These are phyloP conservation scores for Capitulum mitella DNA, from an alignment of 2,888 invertebrate species.

Conservation along the genomic window DNA sequence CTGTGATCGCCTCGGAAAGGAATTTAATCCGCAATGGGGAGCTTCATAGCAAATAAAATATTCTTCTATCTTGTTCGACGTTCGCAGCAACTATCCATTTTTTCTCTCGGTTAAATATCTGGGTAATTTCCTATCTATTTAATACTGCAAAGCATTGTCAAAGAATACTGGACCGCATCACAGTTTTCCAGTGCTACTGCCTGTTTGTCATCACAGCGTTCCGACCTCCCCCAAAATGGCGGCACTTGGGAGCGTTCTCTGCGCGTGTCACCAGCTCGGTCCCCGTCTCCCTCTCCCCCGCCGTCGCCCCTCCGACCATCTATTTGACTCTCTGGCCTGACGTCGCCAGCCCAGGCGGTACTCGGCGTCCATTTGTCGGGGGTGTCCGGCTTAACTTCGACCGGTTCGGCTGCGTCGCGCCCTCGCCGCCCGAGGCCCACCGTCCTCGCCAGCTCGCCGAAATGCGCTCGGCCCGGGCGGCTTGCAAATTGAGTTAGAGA, in stretches of 20 bases:
- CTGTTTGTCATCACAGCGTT: too few relatives aligned
- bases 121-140: too few relatives aligned
- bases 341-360: background rate
- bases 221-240: too few relatives aligned
- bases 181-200: too few relatives aligned
- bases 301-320: background rate
- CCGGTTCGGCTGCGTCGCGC: background rate
- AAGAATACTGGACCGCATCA: too few relatives aligned
- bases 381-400: background rate
- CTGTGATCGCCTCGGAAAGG: too few relatives aligned
- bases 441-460: background rate
- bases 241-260: background rate
- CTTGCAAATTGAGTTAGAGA: background rate
- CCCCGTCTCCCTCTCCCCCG: background rate
- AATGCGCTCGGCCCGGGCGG: background rate
- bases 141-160: too few relatives aligned
- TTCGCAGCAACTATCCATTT: too few relatives aligned
- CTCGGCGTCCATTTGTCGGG: background rate
- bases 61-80: too few relatives aligned
- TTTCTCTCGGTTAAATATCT: too few relatives aligned
- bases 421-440: background rate
- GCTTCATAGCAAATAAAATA: too few relatives aligned
- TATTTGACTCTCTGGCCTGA: background rate
- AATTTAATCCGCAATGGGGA: too few relatives aligned
- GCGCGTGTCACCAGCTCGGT: background rate